Evolutionary conservation across 2,888 invertebrate genomes (phyloP).

Genomic region (Caenorhabditis zanzibari): DNA sequence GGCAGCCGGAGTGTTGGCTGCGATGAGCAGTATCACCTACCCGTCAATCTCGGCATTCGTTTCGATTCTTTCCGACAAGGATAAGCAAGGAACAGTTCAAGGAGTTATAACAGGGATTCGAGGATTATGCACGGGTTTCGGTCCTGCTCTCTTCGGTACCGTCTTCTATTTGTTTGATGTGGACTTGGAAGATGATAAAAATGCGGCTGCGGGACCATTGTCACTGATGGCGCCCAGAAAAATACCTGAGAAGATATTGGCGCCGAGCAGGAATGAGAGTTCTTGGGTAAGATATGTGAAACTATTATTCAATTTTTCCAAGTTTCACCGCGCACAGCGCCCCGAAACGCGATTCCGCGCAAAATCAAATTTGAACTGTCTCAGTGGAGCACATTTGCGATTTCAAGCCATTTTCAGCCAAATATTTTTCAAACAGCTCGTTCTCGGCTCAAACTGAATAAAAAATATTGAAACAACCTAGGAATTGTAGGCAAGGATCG

Average conservation of each 20-base stretch:
- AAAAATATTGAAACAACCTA: too few species aligned
- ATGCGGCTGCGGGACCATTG: slow-evolving; percentile 65
- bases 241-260: slow-evolving; percentile 67
- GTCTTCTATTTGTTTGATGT: slow-evolving; percentile 99
- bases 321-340: too few species aligned
- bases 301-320: too few species aligned
- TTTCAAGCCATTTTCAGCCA: too few species aligned
- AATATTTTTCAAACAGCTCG: too few species aligned
- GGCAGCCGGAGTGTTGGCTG: slow-evolving; percentile 97
- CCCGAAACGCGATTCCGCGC: too few species aligned
- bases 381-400: too few species aligned
- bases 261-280: slow-evolving; percentile 74
- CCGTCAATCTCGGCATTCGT: slow-evolving; percentile 99
- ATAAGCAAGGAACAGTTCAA: slow-evolving; percentile 96
- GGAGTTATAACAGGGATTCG: slow-evolving; percentile 99
- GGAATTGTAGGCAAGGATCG: too few species aligned
- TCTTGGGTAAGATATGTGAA: slow-evolving; percentile 66
- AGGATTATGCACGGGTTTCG: slow-evolving; percentile 94
- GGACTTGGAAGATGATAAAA: slow-evolving; percentile 89
- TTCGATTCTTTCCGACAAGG: slow-evolving; percentile 97
- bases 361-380: too few species aligned
- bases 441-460: too few species aligned
- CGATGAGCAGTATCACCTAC: slow-evolving; percentile 96
- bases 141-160: slow-evolving; percentile 98
- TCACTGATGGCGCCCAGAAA: slow-evolving; percentile 63